Evolutionary conservation across 2,113 vertebrate species (phyloP), one percentile per base, ranked within the genome.

Genomic region (Xenopus laevis): DNA sequence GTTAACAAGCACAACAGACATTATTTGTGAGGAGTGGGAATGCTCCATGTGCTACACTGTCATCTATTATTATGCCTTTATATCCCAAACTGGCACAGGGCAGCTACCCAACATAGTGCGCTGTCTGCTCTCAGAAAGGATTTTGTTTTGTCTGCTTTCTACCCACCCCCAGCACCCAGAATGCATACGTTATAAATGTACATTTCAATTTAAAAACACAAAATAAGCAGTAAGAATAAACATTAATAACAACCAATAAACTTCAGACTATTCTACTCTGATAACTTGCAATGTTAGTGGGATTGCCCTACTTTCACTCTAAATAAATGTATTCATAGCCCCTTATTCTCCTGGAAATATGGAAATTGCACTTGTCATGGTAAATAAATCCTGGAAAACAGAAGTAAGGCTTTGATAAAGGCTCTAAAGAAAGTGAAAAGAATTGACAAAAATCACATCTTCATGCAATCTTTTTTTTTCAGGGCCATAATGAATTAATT

Each of bases 21-120:
- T 89, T 93, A 89, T 95, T 98, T 98, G 95, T 97, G 87, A 85
- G 1, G 87, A 97, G 95, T 98, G 96, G 95, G 96, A 97, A 98
- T 94, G 81, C 87, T 88, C 93, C 96, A 97, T 96, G 95, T 98
- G 96, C 87, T 91, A 88, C 87, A 87, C 89, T 84, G 79, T 86
- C 84, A 84, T 84, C 82, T 82, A 84, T 89, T 88, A 83, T 75
- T 70, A 81, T 82, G 79, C 81, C 23, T 83, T 86, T 87, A 79
- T 85, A 80, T 77, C 74, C 68, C 71, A 17, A 61, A 69, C 79
- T 91, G 88, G 89, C 88, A 86, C 79, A 73, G 86, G 84, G 85
- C 86, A 84, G 85, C 83, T 82, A 79, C 86, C 79, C 84, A 86
- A 81, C 79, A n/a, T 81, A 83, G 83, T 83, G 84, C 62, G 77